Evolutionary conservation across 2,113 vertebrate genomes (phyloP).

Genomic region (Microtus richardsoni): DNA sequence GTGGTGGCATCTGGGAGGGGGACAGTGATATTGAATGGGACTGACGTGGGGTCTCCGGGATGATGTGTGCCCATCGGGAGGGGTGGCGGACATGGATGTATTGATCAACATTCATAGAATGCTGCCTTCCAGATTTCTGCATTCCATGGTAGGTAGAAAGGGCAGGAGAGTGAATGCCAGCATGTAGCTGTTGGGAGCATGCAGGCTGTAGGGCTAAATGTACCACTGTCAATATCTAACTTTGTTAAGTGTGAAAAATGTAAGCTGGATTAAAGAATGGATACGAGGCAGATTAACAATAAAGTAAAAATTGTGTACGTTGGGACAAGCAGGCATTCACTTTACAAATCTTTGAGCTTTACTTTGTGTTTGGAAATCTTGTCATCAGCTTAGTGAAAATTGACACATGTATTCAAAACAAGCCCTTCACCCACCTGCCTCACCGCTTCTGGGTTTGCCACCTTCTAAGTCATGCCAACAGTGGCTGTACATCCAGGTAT

Average conservation of each 20-base stretch:
- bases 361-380: neutral
- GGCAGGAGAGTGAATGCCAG: neutral
- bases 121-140: neutral
- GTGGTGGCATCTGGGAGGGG: neutral
- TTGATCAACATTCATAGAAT: neutral
- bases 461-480: neutral
- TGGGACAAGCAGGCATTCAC: neutral
- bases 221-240: neutral
- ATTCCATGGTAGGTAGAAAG: neutral
- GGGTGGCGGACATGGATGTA: neutral
- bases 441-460: neutral
- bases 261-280: neutral
- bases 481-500: neutral
- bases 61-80: neutral
- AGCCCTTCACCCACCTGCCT: neutral
- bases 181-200: neutral
- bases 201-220: neutral
- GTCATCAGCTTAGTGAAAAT: neutral
- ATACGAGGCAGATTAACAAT: neutral
- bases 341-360: conserved; percentile 29
- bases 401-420: neutral
- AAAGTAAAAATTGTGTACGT: neutral
- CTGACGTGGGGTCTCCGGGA: neutral
- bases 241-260: neutral
- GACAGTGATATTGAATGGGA: neutral